Conservation (phyloP, 2,888 invertebrate species). For the Cerastis rubricosa region DNA sequence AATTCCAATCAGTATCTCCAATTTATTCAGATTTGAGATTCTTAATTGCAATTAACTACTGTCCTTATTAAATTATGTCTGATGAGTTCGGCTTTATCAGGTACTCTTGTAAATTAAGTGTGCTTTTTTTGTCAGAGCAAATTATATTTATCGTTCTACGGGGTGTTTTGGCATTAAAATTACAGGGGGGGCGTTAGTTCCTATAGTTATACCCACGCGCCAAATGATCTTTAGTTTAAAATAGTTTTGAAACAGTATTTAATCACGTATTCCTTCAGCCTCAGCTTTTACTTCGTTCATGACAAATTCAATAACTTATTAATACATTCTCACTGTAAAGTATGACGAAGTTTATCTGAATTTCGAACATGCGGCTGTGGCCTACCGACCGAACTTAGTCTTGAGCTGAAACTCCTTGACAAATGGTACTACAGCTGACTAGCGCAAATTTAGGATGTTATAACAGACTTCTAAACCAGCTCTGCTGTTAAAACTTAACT, state of each 20-base stretch:
- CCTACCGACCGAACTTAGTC: conserved; percentile 25
- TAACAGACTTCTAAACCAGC: conserved; percentile 9
- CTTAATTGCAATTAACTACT: conserved; percentile 2
- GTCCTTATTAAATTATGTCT: neutral
- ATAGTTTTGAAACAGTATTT: too few species aligned
- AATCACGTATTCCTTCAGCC: neutral
- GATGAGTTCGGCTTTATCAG: neutral
- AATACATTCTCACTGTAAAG: conserved; percentile 9
- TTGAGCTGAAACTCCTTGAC: conserved; percentile 20
- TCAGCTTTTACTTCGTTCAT: neutral
- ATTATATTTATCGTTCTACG: neutral
- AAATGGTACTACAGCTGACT: conserved; percentile 40
- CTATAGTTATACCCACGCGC: neutral
- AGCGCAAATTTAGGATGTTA: conserved; percentile 8
- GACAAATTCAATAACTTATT: conserved; percentile 17
- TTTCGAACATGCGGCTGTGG: conserved; percentile 27
- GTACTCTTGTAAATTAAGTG: neutral
- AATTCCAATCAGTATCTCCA: conserved; percentile 10
- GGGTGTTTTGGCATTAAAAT: neutral
- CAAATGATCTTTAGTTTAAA: neutral
- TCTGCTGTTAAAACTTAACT: conserved; percentile 1
- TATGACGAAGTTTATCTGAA: conserved; percentile 24
- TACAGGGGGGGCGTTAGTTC: neutral
- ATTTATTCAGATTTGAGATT: conserved; percentile 5
- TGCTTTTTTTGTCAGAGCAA: neutral